Evolutionary conservation across 2,797 vertebrate genomes (phyloP), one percentile per base, ranked within the genome.

Genomic region (Bradypodion pumilum): DNA sequence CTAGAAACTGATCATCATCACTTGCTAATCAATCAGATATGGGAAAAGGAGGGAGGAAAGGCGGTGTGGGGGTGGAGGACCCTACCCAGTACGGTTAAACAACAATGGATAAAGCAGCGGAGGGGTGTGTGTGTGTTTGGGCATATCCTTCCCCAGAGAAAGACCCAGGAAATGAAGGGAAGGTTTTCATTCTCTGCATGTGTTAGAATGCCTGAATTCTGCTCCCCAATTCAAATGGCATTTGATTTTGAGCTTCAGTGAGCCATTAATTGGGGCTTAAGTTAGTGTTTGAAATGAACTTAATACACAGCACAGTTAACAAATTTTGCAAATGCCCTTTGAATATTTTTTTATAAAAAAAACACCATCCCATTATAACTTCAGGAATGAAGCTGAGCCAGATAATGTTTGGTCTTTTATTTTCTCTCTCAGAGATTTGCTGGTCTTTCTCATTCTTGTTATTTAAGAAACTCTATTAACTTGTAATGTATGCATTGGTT

Each of bases 271-370:
- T 77, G 69, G 63, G 52, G 65, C 52, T 77, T 83, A 13, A 69
- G 37, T 66, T 32, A 77, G 49, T 32, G 77, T 77, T 69, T 70
- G 74, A 77, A 69, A 74, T 27, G 49, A 59, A 60, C 65, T 69
- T 77, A 83, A 77, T 69, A 77, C 60, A 52, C 82, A 83, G 56
- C 46, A 46, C 37, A 27, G 65, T 60, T 60, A 77, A 68, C 82
- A 56, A 44, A 60, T 83, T 70, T 52, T 32, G 49, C 29, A 83
- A 77, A 19, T 69, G 65, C 49, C 74, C 65, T 65, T 77, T 76
- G 65, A 83, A 83, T 77, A n/a, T n/a, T n/a, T n/a, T n/a, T n/a
- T n/a, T n/a, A n/a, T 83, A 44, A n/a, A 49, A 65, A n/a, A n/a
- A n/a, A n/a, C n/a, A n/a, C n/a, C n/a, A n/a, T n/a, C n/a, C n/a